Conservation (phyloP, 1,140 invertebrate species). For the Agrypnia vestita region DNA sequence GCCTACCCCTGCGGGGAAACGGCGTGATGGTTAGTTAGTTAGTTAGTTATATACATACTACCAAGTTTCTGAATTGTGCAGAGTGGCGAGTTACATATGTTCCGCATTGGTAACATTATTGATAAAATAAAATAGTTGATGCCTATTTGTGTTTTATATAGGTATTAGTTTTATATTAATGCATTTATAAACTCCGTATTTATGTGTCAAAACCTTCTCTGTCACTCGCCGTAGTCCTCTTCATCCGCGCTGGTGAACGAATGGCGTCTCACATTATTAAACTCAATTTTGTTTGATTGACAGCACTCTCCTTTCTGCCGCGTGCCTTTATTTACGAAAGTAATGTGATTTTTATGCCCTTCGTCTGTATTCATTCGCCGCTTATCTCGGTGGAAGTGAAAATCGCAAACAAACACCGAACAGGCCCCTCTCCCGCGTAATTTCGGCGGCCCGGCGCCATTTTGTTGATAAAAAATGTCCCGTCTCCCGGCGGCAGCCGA, state of each 20-base stretch:
- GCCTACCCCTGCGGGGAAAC: too few relatives aligned
- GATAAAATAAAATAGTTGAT: too few relatives aligned
- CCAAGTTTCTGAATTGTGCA: too few relatives aligned
- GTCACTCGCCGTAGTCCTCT: background rate
- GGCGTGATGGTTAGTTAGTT: too few relatives aligned
- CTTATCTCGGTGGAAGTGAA: constrained; percentile 42
- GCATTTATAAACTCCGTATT: too few relatives aligned
- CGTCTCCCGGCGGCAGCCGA: constrained; percentile 36
- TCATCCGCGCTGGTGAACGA: background rate
- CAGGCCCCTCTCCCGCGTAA: constrained; percentile 33
- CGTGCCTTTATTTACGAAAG: constrained; percentile 40
- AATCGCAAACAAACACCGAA: constrained; percentile 33
- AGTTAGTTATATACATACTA: too few relatives aligned
- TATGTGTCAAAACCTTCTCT: too few relatives aligned
- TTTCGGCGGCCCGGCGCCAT: constrained; percentile 38
- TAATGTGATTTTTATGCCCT: constrained; percentile 44
- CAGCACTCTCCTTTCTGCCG: background rate
- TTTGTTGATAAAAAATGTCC: constrained; percentile 52
- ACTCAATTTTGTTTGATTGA: constrained; percentile 32
- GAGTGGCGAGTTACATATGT: too few relatives aligned
- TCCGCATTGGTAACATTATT: too few relatives aligned
- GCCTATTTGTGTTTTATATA: too few relatives aligned
- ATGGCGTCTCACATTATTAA: constrained; percentile 25
- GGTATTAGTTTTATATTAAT: too few relatives aligned
- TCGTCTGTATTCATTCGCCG: constrained; percentile 26